Evolutionary conservation across 2,888 invertebrate genomes (phyloP).

Genomic region (Chirona hameri): DNA sequence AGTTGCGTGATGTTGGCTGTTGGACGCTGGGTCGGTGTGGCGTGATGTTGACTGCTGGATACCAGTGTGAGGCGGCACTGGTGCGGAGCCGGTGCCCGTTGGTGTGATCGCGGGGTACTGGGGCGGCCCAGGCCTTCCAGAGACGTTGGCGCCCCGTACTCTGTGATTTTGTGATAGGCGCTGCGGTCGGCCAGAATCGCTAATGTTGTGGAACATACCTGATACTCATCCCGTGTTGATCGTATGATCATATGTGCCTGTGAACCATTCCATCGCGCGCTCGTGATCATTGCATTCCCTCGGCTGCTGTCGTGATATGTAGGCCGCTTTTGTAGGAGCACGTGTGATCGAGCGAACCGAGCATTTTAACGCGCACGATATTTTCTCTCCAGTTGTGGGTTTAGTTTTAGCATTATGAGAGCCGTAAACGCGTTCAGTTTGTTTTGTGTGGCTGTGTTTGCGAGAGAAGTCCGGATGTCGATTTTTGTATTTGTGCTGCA

Average conservation of each 20-base stretch:
- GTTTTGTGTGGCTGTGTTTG: no score
- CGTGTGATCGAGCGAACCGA: no score
- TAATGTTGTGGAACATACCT: not conserved
- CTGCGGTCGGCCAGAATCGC: not conserved
- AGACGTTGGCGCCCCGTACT: not conserved
- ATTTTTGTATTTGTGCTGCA: no score
- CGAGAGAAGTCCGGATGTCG: no score
- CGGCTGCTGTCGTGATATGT: not conserved
- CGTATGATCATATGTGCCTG: not conserved
- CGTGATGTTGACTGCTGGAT: not conserved
- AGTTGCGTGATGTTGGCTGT: not conserved
- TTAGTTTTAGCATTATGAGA: not conserved
- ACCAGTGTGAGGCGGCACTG: not conserved
- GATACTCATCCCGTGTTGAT: not conserved
- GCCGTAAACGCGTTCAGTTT: no score
- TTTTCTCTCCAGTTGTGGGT: not conserved
- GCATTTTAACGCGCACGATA: not conserved
- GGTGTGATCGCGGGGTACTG: not conserved
- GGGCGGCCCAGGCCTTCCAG: not conserved
- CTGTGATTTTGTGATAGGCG: constrained; percentile 6
- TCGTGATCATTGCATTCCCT: not conserved
- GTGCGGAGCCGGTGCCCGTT: not conserved
- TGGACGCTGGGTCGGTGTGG: not conserved
- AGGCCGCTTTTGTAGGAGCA: not conserved
- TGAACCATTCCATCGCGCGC: not conserved